A percentile compares a stretch with the other conserved stretches of the same genome.
phyloP scores from a whole-genome alignment of 1,140 invertebrate species.

The Periplaneta americana region DNA sequence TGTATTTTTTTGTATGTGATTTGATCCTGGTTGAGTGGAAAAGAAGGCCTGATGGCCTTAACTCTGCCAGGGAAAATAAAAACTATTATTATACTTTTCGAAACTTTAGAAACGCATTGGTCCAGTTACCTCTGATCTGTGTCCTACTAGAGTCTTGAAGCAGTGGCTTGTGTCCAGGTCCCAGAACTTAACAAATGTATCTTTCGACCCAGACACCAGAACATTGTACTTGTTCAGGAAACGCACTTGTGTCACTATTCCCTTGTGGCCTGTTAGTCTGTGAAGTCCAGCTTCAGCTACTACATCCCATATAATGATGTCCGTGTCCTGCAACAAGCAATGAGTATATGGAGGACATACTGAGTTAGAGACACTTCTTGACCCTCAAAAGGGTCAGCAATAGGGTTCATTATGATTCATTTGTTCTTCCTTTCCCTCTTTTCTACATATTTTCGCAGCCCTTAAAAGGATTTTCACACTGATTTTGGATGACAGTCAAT shows the following conservation, averaged over 20 bases:
- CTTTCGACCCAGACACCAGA: conserved; percentile 86
- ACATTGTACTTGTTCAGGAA: conserved; percentile 78
- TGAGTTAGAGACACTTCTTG: conserved; percentile 6
- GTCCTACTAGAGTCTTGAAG: conserved; percentile 86
- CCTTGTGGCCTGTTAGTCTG: conserved; percentile 89
- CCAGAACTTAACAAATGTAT: conserved; percentile 97
- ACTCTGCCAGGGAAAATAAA: too few relatives aligned
- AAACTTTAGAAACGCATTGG: too few relatives aligned
- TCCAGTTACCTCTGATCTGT: conserved; percentile 66
- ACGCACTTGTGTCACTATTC: conserved; percentile 75
- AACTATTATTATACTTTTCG: too few relatives aligned
- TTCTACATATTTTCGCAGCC: too few relatives aligned
- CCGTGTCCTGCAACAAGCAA: conserved; percentile 64
- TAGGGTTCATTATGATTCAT: too few relatives aligned
- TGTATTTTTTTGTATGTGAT: too few relatives aligned
- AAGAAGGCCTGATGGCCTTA: too few relatives aligned
- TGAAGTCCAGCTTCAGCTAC: conserved; percentile 85
- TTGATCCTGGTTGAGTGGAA: too few relatives aligned
- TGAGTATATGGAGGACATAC: conserved; percentile 16
- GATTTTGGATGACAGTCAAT: too few relatives aligned
- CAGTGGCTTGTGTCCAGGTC: conserved; percentile 92
- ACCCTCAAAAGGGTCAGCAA: too few relatives aligned
- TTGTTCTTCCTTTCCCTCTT: too few relatives aligned
- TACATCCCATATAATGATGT: conserved; percentile 93
- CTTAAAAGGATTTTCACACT: too few relatives aligned